phyloP scores from a whole-genome alignment of 2,797 vertebrate species.

The Centropyge bicolor region DNA sequence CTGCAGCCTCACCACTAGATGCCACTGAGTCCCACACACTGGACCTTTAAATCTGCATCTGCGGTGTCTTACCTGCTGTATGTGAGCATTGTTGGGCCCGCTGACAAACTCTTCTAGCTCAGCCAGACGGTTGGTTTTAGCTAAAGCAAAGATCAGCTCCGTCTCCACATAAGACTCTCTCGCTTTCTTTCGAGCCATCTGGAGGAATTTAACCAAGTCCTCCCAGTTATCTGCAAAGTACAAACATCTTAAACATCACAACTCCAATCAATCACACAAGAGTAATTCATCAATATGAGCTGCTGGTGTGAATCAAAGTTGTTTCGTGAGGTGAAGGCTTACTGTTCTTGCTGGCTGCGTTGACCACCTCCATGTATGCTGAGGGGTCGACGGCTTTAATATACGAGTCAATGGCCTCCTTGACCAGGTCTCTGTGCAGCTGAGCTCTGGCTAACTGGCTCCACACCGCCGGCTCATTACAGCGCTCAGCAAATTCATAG shows the following conservation, averaged over 20 bases:
- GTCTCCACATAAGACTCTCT: constrained; percentile 93
- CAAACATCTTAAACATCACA: constrained; percentile 54
- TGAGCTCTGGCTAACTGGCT: constrained; percentile 92
- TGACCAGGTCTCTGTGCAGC: constrained; percentile 91
- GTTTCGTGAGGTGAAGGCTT: constrained; percentile 49
- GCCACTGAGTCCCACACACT: no score
- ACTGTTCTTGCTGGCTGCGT: constrained; percentile 90
- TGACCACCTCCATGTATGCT: constrained; percentile 92
- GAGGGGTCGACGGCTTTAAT: constrained; percentile 91
- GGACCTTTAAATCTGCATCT: no score
- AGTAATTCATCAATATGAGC: not conserved
- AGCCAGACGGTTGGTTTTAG: constrained; percentile 93
- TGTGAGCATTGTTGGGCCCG: constrained; percentile 92
- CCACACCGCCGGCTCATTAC: constrained; percentile 91
- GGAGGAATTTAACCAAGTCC: constrained; percentile 94
- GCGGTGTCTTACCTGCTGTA: constrained; percentile 87
- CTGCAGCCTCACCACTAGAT: no score
- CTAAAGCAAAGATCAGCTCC: constrained; percentile 93
- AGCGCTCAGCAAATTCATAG: constrained; percentile 96
- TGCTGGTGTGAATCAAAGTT: not conserved
- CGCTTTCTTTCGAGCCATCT: constrained; percentile 94
- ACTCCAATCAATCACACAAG: not conserved
- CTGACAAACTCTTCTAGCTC: constrained; percentile 93
- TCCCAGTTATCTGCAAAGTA: constrained; percentile 90
- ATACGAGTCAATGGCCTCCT: constrained; percentile 93